These are phyloP conservation scores for Micromesistius poutassou DNA, from an alignment of 2,797 vertebrate genomes.

Conservation along the genomic window DNA sequence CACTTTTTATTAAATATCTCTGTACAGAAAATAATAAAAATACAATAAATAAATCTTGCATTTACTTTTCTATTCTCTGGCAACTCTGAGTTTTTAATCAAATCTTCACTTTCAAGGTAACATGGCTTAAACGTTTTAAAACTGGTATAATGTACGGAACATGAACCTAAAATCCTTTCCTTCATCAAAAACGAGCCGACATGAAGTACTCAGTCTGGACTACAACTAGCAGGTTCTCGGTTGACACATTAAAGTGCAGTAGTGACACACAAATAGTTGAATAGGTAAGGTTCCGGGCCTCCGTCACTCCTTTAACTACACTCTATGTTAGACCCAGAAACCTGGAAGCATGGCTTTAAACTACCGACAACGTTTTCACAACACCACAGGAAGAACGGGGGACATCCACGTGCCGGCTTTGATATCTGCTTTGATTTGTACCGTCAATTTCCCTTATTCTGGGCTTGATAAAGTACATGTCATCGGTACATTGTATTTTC, in stretches of 20 bases:
- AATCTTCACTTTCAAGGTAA: not conserved
- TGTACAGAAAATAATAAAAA: not conserved
- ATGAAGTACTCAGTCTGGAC: not conserved
- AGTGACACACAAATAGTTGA: not conserved
- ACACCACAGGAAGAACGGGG: slow-evolving; percentile 53
- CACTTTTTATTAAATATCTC: slow-evolving; percentile 11
- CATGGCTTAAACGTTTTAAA: slow-evolving; percentile 1
- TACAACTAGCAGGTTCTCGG: not conserved
- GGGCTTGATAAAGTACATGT: slow-evolving; percentile 29
- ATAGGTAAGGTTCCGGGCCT: not conserved
- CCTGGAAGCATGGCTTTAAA: slow-evolving; percentile 37
- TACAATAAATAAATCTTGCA: slow-evolving; percentile 1
- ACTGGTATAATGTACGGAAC: not conserved
- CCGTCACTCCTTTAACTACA: slow-evolving; percentile 8
- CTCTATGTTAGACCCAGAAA: slow-evolving; percentile 29
- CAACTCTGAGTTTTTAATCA: not conserved
- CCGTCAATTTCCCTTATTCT: not conserved
- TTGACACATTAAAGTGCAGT: not conserved
- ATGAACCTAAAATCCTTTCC: not conserved
- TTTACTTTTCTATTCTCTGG: not conserved
- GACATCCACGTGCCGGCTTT: not conserved
- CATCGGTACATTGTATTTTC: slow-evolving; percentile 29
- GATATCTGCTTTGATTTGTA: not conserved
- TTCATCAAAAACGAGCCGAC: not conserved
- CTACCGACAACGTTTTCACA: slow-evolving; percentile 53